Base-by-base conservation (phyloP, 2,797 vertebrate genomes). In the Labeo calbasu region DNA sequence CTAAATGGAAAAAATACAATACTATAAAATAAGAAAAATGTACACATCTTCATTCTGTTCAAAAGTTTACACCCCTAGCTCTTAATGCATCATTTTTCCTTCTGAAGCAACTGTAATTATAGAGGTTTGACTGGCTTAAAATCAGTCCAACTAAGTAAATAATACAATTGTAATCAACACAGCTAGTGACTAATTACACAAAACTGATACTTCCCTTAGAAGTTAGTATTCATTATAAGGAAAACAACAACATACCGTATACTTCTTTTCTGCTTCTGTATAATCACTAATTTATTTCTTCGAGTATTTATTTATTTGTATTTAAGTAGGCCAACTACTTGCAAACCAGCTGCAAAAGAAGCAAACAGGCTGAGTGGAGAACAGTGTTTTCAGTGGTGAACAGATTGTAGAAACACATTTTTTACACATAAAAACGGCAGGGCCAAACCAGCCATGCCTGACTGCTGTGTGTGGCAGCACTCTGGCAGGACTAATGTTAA, bases 391-490 rank as follows among this genome's bases (percentile, higher is more conserved):
- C 32, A 55, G 48, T 23, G 78, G 50, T 8, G 65, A 80, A 55
- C 50, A 80, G 78, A 57, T 19, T 69, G 50, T 70, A 43, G 65
- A 70, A 80, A 57, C 65, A 43, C 21, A 2, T 80, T 40, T 80
- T 80, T 57, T 43, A 57, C 50, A 70, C 15, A 23, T 80, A 32
- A 80, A 76, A 80, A 43, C 3, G 78, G n/a, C 50, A 70, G 65
- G 78, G 65, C 78, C 65, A 69, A 80, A 25, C 28, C 32, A 69
- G 50, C 65, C 48, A 43, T 69, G 50, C 78, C 78, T 57, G 51
- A 70, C 51, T 40, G 65, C 32, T 80, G 78, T 70, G 78, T 70
- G 32, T 70, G 50, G 78, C 78, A 55, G 63, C 9, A 25, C 78
- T 50, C 23, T 63, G 43, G 59, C 59, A 65, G 59, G 43, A 65